phyloP scores from a whole-genome alignment of 2,888 invertebrate genomes.

The Eupsilia transversa region DNA sequence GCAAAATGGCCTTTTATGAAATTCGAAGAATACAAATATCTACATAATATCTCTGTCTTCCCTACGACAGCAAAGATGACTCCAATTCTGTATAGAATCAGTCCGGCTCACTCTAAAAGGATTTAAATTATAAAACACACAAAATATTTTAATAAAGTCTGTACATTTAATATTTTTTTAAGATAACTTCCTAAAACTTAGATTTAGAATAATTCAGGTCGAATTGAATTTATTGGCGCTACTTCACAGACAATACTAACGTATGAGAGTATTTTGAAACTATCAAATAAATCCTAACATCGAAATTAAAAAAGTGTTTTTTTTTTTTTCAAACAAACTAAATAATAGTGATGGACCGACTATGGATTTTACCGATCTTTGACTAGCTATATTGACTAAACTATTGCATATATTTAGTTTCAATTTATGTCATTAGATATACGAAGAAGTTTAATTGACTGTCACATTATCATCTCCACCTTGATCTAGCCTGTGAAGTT shows the following conservation, averaged over 20 bases:
- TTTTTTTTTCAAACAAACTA: no score
- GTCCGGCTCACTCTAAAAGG: constrained; percentile 26
- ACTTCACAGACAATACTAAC: neutral
- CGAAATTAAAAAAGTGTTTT: no score
- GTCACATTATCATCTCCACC: no score
- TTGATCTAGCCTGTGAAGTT: neutral
- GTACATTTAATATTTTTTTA: constrained; percentile 59
- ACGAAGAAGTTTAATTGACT: no score
- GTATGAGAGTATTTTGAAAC: no score
- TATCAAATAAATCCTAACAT: no score
- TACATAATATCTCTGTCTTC: neutral
- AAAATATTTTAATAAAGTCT: constrained; percentile 40
- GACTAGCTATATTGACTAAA: no score
- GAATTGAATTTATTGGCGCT: neutral
- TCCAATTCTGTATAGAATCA: neutral
- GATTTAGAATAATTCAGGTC: constrained; percentile 1
- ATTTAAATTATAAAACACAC: neutral
- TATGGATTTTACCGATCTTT: no score
- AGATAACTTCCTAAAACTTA: constrained; percentile 33
- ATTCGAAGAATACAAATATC: neutral
- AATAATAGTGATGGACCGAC: no score
- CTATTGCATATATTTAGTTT: no score
- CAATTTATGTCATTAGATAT: no score
- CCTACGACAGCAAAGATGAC: neutral
- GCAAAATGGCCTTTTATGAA: neutral